These are phyloP conservation scores for Chlorodrepanis virens DNA, from an alignment of 2,113 vertebrate genomes.

Conservation along the genomic window DNA sequence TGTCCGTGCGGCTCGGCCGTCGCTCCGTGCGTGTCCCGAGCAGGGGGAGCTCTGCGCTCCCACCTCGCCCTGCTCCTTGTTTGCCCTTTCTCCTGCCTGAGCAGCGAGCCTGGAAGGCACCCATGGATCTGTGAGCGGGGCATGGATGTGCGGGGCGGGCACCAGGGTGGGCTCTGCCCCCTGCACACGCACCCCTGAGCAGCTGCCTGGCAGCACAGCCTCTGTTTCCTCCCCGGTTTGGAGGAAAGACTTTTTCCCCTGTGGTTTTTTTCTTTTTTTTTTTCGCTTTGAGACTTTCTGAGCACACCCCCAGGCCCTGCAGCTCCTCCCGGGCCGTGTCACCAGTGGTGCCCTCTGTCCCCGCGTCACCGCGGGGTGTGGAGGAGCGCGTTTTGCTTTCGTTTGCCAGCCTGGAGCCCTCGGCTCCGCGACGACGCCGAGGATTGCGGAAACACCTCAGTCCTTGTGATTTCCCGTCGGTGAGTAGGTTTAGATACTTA, in stretches of 20 bases:
- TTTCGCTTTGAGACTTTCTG: rapidly evolving
- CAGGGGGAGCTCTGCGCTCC: rapidly evolving
- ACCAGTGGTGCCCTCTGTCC: not conserved
- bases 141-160: not conserved
- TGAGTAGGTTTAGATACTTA: not conserved
- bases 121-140: rapidly evolving
- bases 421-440: rapidly evolving
- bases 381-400: constrained; percentile 8
- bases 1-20: rapidly evolving
- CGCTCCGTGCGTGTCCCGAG: rapidly evolving
- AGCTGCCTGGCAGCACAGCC: rapidly evolving
- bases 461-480: rapidly evolving
- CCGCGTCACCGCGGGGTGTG: not conserved
- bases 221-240: rapidly evolving
- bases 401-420: not conserved
- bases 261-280: too few relatives aligned
- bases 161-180: not conserved
- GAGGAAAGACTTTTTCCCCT: not conserved
- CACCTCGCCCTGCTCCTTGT: not conserved
- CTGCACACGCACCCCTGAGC: not conserved
- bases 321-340: not conserved
- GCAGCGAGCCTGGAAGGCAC: not conserved
- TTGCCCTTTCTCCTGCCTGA: rapidly evolving
- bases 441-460: not conserved
- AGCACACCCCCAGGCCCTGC: rapidly evolving